phyloP scores from a whole-genome alignment of 2,113 vertebrate genomes.

The Hoplias malabaricus region DNA sequence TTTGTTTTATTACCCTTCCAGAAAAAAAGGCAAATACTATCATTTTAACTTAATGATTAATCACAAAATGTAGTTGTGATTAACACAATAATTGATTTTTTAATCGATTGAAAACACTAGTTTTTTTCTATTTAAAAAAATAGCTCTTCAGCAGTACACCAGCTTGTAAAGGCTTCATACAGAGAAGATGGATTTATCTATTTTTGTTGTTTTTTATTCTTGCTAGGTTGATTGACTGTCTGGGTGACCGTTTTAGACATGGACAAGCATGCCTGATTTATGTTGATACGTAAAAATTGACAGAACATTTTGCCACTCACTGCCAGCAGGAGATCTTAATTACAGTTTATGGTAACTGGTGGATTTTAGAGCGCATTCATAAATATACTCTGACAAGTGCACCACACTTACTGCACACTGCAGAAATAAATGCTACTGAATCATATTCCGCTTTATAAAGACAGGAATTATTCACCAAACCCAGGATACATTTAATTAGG shows the following conservation, averaged over 20 bases:
- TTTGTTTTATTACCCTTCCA: too few species aligned
- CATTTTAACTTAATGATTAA: too few species aligned
- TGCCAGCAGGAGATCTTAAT: constrained; percentile 20
- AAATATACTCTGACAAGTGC: constrained; percentile 17
- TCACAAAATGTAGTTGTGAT: too few species aligned
- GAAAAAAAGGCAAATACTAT: too few species aligned
- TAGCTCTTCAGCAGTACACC: neutral
- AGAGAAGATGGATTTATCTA: neutral
- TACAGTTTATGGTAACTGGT: neutral
- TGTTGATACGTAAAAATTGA: neutral
- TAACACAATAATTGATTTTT: too few species aligned
- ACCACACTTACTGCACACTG: too few species aligned
- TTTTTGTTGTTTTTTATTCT: neutral
- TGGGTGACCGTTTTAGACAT: neutral
- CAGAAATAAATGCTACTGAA: too few species aligned
- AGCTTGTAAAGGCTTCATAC: neutral
- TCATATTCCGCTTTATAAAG: too few species aligned
- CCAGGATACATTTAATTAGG: neutral
- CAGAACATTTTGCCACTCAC: neutral
- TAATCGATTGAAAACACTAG: too few species aligned
- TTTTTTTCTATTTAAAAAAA: too few species aligned
- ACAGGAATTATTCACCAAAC: neutral
- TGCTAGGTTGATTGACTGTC: neutral
- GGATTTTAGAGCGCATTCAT: constrained; percentile 4
- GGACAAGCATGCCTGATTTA: constrained; percentile 2